Conservation (phyloP, 2,113 vertebrate species). For the Callospermophilus lateralis region DNA sequence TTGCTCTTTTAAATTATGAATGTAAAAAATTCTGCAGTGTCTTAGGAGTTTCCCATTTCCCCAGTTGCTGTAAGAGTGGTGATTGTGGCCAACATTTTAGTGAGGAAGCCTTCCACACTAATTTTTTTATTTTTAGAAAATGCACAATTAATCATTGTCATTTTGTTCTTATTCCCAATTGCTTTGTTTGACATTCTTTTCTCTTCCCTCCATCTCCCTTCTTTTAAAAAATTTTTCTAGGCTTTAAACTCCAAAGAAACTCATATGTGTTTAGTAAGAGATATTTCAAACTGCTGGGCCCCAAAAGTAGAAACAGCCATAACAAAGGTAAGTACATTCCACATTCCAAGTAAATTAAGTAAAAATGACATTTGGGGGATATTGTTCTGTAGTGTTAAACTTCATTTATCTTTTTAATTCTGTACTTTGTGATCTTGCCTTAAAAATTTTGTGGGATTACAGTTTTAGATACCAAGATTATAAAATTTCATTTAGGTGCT, state of each 20-base stretch:
- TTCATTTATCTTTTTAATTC: background rate
- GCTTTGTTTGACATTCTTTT: conserved; percentile 46
- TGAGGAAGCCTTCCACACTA: background rate
- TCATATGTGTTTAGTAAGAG: conserved; percentile 94
- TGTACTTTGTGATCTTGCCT: background rate
- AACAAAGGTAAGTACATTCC: conserved; percentile 92
- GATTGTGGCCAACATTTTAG: background rate
- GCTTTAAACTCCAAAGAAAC: conserved; percentile 92
- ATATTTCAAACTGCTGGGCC: conserved; percentile 91
- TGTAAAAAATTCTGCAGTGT: background rate
- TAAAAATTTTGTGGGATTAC: background rate
- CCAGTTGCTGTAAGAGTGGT: background rate
- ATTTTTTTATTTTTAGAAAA: conserved; percentile 30
- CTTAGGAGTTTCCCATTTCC: background rate
- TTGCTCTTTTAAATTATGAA: background rate
- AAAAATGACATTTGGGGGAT: background rate
- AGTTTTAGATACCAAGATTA: background rate
- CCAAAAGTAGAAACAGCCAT: conserved; percentile 92
- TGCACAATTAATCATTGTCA: background rate
- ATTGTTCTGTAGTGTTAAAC: background rate
- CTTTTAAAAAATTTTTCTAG: conserved; percentile 84
- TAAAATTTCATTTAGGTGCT: conserved; percentile 18
- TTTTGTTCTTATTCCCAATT: background rate
- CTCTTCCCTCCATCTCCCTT: background rate
- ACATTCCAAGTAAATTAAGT: background rate